Base-by-base conservation (phyloP, 2,113 vertebrate species). In the Nipponia nippon region DNA sequence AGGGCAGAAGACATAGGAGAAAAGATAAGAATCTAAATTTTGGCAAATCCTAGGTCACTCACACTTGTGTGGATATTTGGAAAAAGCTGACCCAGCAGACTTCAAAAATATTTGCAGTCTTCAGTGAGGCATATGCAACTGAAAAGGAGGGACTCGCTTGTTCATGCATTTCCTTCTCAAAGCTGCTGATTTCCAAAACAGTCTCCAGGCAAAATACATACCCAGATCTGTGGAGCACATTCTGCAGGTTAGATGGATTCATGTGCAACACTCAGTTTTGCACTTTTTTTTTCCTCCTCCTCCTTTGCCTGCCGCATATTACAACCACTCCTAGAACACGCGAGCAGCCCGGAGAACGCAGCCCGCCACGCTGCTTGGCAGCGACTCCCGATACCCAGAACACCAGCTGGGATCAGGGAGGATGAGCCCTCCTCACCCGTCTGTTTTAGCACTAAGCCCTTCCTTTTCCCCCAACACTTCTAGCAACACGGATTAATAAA, bases 281-380 rank as follows among this genome's bases (percentile, higher is more conserved):
- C 71, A 18, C 38, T 55, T 11, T 26, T 29, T n/a, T 16, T 6
- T 16, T 4, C 8, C 4, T 16, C 7, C 25, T 16, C 27, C 50
- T 92, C 77, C 42, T 87, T 11, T 29, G 62, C 63, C 83, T 49
- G 22, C 6, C 2, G 0, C 9, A 1, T 1, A 13, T 25, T 4
- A 20, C 56, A 27, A 9, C 70, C 71, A 7, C 4, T 22, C 84
- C 78, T 12, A 13, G 19, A 14, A 1, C 21, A 4, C 0, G 3
- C 1, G 2, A 36, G 56, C 65, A 38, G 66, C 66, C 81, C 30
- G 67, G 38, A 25, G 46, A 30, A 4, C 0, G 5, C 46, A 2
- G 34, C 3, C 36, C 6, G 1, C 42, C 42, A 0, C 9, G 56
- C 49, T 15, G 32, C 7, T 19, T 5, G 55, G 53, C 21, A 4